A percentile compares a stretch with the other conserved stretches of the same genome.
phyloP scores from a whole-genome alignment of 2,888 invertebrate species.

The Pegoplata infirma region DNA sequence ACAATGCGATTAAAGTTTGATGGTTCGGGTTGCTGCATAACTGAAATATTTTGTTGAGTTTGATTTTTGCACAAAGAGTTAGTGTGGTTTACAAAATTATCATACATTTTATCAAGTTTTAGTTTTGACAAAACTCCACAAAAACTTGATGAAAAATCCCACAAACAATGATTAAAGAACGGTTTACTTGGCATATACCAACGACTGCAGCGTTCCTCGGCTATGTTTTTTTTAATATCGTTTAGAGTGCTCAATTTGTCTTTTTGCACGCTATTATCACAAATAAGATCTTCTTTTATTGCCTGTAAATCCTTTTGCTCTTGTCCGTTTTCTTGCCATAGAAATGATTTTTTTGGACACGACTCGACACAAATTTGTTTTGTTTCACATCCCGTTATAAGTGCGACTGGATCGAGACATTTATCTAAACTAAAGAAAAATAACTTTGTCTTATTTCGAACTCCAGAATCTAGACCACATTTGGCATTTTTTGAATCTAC shows the following conservation, averaged over 20 bases:
- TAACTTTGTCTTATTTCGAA: constrained; percentile 84
- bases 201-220: constrained; percentile 82
- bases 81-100: constrained; percentile 64
- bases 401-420: constrained; percentile 85
- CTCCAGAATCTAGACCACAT: constrained; percentile 87
- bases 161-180: constrained; percentile 79
- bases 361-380: constrained; percentile 86
- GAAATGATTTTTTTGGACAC: constrained; percentile 83
- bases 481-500: constrained; percentile 88
- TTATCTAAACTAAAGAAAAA: constrained; percentile 91
- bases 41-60: constrained; percentile 64
- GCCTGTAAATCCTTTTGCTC: constrained; percentile 72
- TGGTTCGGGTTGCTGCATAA: constrained; percentile 75
- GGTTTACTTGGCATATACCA: constrained; percentile 85
- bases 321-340: constrained; percentile 73
- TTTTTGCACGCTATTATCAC: constrained; percentile 80
- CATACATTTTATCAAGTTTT: constrained; percentile 50
- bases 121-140: constrained; percentile 73
- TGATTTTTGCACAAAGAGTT: constrained; percentile 59
- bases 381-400: constrained; percentile 86
- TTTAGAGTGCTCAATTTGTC: constrained; percentile 73
- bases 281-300: constrained; percentile 79
- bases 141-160: constrained; percentile 72
- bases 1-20: constrained; percentile 77
- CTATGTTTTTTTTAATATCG: constrained; percentile 79